Evolutionary conservation across 1,140 invertebrate species (phyloP), one percentile per base, ranked within the genome.

Genomic region (Phortica variegata): DNA sequence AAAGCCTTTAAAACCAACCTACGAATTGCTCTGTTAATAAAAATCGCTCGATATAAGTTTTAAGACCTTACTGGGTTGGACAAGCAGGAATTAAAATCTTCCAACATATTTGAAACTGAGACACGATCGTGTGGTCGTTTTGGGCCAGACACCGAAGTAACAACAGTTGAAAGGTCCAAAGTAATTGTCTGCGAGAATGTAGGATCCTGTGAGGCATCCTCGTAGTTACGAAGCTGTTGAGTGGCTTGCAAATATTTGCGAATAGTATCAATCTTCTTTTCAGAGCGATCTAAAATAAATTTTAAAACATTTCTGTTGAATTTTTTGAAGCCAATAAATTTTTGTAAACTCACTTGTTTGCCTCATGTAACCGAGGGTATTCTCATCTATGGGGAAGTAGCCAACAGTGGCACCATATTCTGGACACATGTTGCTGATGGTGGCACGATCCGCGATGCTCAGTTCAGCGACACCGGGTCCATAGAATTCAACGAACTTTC

Each of bases 401-500:
- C 91, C 95, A 54, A 95, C 87, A 1, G 96, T 98, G 7, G 96
- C 96, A 17, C 97, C 91, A 77, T 97, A 98, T 79, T 98, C 96
- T 0, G 95, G 95, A 75, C 92, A 97, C 96, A 98, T 98, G 78
- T 98, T 98, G 26, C 86, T 94, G 72, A 92, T 96, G 26, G 84
- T 97, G 49, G 88, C 95, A 50, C 97, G 77, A 78, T 98, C 97
- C 3, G 96, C 95, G 42, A 99, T 94, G 37, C 91, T 95, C 2
- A 99, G 77, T 47, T 88, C 84, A 1, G 84, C 74, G 8, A 98
- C 92, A 6, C 96, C 95, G 0, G 92, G 86, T 0, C 97, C 97
- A 76, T 91, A 98, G 78, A 99, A 99, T 80, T 98, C 96, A 2
- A 98, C 95, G 80, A 98, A 99, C 73, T 98, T 98, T 34, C 94